Evolutionary conservation across 92 coral and sea anemone genomes (phyloP), one percentile per base, ranked within the genome.

Genomic region (Epizoanthus illoricatus): DNA sequence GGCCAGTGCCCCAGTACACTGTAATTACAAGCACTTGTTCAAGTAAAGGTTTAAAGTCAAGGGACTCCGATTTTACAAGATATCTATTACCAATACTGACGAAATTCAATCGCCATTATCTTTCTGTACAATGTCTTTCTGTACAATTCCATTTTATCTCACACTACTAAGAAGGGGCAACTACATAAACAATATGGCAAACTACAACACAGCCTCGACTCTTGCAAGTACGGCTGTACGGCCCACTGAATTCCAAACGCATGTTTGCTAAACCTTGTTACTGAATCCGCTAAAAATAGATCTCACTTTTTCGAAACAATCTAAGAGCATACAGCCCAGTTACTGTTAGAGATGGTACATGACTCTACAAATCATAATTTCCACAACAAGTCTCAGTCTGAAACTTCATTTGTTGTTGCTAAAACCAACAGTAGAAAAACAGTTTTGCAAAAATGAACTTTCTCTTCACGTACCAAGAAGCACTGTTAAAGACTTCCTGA

Each of bases 141-240:
- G 82, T 78, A 78, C 82, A 78, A 78, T 78, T 78, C 72, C 64
- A 42, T 52, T 42, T 78, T 62, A 62, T 78, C 82, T 78, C 82
- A 78, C 82, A 78, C 39, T 36, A 61, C 28, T 47, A 60, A 20
- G 20, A 18, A n/a, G 42, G 81, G 81, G 20, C 23, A 61, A 76
- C 52, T 59, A 41, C 68, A 21, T 42, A 63, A 63, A 62, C 59
- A 43, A 39, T 5, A 18, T 21, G 65, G 66, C 24, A 63, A 42
- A 11, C 23, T 21, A 62, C 45, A 78, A 63, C 59, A 43, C 43
- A 78, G 24, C 17, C 69, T n/a, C 54, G 19, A 17, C 60, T 43
- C 21, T 36, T 39, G 43, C 71, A 63, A 18, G 28, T 74, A 42
- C 45, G 71, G 54, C 7, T 21, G 52, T 74, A 42, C 42, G 71